Conservation (phyloP, 2,113 vertebrate genomes). For the Monopterus albus region DNA sequence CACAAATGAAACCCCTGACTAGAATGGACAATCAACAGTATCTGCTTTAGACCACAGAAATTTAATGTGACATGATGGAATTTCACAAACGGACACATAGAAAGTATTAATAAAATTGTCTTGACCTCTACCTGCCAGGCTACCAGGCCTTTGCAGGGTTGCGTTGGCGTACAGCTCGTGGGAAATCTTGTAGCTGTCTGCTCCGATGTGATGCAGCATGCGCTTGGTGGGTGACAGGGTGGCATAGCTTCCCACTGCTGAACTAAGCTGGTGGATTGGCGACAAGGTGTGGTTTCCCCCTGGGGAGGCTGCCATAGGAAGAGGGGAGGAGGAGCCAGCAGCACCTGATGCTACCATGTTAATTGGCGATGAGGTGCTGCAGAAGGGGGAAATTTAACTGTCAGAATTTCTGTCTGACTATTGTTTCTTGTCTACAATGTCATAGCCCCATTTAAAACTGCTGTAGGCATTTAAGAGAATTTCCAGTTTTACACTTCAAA, state of each 20-base stretch:
- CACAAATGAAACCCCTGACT: background rate
- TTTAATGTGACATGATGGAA: background rate
- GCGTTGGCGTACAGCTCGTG: constrained; percentile 96
- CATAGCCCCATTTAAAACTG: background rate
- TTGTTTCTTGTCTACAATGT: background rate
- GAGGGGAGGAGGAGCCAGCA: constrained; percentile 85
- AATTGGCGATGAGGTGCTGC: constrained; percentile 95
- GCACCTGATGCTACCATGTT: constrained; percentile 88
- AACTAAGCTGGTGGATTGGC: constrained; percentile 94
- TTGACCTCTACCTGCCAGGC: constrained; percentile 90
- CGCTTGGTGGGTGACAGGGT: constrained; percentile 96
- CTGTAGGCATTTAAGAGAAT: background rate
- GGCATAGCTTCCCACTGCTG: constrained; percentile 93
- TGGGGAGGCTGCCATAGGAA: constrained; percentile 76
- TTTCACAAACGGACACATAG: constrained; percentile 24
- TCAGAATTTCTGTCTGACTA: background rate
- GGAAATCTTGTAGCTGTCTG: constrained; percentile 94
- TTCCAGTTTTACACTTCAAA: background rate
- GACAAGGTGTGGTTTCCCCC: constrained; percentile 84
- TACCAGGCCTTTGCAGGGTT: constrained; percentile 96
- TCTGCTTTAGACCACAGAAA: background rate
- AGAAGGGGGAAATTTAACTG: background rate
- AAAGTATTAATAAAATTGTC: constrained; percentile 34
- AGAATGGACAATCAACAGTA: background rate
- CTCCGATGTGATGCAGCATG: constrained; percentile 87